Evolutionary conservation across 2,113 vertebrate species (phyloP).

Genomic region (Macaca fascicularis): DNA sequence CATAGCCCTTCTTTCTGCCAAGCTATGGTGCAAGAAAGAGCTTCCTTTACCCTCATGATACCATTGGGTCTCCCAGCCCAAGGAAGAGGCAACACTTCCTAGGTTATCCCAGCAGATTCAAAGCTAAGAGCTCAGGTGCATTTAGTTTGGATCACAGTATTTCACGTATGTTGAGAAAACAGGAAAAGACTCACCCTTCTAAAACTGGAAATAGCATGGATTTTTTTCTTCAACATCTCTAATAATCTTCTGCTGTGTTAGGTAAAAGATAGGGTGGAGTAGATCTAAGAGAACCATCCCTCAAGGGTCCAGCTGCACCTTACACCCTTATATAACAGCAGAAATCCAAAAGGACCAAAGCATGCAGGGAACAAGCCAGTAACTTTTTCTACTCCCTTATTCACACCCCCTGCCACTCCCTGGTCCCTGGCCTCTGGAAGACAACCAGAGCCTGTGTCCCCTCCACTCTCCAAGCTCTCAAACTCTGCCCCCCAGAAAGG

Average conservation of each 20-base stretch:
- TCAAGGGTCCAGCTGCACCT: not conserved
- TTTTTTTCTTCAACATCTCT: not conserved
- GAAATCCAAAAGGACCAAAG: not conserved
- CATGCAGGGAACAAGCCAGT: not conserved
- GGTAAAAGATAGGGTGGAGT: not conserved
- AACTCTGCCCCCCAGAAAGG: not conserved
- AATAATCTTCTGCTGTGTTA: not conserved
- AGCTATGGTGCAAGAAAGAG: not conserved
- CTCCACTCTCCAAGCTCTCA: not conserved
- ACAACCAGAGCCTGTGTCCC: not conserved
- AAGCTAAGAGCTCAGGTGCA: not conserved
- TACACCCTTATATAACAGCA: not conserved
- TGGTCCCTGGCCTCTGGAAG: not conserved
- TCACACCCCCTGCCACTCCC: too few relatives aligned
- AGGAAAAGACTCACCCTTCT: not conserved
- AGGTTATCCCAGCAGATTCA: not conserved
- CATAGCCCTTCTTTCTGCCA: too few relatives aligned
- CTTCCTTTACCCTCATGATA: rapidly evolving
- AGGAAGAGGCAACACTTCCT: not conserved
- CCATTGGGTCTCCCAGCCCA: too few relatives aligned
- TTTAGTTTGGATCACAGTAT: not conserved
- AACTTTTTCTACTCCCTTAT: not conserved
- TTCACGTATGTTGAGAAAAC: not conserved
- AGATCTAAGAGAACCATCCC: not conserved
- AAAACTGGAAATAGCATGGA: not conserved